Evolutionary conservation across 2,797 vertebrate species (phyloP).

Genomic region (Pogoniulus pusillus): DNA sequence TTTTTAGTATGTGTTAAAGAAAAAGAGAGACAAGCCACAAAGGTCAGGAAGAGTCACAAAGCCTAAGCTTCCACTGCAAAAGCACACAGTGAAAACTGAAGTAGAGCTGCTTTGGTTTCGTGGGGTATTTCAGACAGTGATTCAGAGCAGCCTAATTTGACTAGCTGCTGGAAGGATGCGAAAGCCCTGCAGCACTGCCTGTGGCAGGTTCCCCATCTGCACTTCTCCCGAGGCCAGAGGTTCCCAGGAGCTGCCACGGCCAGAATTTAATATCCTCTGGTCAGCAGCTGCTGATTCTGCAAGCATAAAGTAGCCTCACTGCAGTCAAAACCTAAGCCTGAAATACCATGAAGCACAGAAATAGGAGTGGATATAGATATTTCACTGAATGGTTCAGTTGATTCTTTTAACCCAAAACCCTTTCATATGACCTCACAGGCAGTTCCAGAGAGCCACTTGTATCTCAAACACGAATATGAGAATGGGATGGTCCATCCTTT

Average conservation of each 20-base stretch:
- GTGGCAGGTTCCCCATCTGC: not conserved
- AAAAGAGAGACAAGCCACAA: not conserved
- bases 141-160: not conserved
- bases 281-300: not conserved
- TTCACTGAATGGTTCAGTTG: not conserved
- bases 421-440: not conserved
- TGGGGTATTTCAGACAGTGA: not conserved
- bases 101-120: not conserved
- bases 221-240: not conserved
- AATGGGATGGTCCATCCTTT: not conserved
- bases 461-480: fast-evolving
- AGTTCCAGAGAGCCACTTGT: not conserved
- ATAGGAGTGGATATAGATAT: fast-evolving
- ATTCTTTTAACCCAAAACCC: not conserved
- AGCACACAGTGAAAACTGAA: not conserved
- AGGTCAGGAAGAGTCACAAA: not conserved
- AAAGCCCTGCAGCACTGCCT: not conserved
- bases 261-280: not conserved
- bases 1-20: not conserved
- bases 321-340: not conserved
- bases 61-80: not conserved
- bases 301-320: not conserved
- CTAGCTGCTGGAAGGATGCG: not conserved
- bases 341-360: not conserved
- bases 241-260: not conserved